Evolutionary conservation across 2,888 invertebrate genomes (phyloP).

Genomic region (Microctonus hyperodae): DNA sequence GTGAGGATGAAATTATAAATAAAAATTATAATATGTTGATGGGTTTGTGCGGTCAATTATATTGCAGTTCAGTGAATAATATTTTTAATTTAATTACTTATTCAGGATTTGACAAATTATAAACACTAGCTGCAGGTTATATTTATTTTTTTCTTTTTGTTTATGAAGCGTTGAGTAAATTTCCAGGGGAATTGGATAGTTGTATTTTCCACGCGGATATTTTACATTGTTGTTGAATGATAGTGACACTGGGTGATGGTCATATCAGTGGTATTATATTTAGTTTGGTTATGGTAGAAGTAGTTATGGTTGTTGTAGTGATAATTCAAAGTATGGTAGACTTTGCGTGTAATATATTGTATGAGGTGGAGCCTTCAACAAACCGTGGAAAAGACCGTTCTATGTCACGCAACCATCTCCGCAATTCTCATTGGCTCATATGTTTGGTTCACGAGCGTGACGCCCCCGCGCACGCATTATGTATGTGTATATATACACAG

Average conservation of each 20-base stretch:
- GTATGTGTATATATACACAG: conserved; percentile 20
- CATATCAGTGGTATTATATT: background rate
- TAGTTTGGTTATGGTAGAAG: too few relatives aligned
- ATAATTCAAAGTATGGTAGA: background rate
- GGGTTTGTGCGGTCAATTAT: background rate
- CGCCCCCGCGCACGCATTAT: conserved; percentile 40
- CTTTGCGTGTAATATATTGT: conserved; percentile 13
- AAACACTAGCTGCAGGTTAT: too few relatives aligned
- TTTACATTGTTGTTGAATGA: background rate
- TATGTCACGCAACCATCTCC: conserved; percentile 37
- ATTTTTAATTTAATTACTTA: background rate
- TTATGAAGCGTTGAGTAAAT: too few relatives aligned
- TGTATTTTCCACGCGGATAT: too few relatives aligned
- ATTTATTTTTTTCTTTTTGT: too few relatives aligned
- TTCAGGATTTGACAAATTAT: too few relatives aligned
- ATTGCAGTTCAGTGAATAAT: background rate
- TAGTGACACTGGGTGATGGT: background rate
- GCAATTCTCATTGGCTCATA: conserved; percentile 35
- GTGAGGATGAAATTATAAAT: too few relatives aligned
- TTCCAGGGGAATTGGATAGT: too few relatives aligned
- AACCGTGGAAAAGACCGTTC: conserved; percentile 56
- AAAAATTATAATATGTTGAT: too few relatives aligned
- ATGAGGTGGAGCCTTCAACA: conserved; percentile 44
- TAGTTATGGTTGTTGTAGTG: too few relatives aligned
- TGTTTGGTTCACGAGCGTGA: conserved; percentile 33